These are phyloP conservation scores for Polylopha cassiicola DNA, from an alignment of 2,888 invertebrate genomes.

Conservation along the genomic window DNA sequence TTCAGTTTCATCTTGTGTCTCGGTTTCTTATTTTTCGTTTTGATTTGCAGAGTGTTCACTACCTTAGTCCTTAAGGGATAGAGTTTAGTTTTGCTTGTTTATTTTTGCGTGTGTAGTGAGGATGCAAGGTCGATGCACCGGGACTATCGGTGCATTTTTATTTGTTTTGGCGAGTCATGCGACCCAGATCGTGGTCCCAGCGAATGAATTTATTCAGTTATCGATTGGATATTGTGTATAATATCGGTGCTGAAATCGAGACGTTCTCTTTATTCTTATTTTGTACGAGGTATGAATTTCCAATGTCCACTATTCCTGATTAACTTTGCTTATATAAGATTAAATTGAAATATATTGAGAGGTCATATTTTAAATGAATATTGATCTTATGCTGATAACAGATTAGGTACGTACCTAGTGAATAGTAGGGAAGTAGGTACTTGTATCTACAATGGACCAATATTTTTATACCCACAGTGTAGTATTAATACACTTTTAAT, in stretches of 20 bases:
- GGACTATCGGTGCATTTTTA: conserved; percentile 72
- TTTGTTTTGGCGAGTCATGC: conserved; percentile 73
- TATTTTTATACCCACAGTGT: too few relatives aligned
- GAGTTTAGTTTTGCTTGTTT: conserved; percentile 38
- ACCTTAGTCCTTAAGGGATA: conserved; percentile 39
- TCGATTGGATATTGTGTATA: conserved; percentile 70
- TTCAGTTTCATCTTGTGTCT: conserved; percentile 73
- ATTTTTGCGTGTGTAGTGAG: conserved; percentile 33
- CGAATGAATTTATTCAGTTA: conserved; percentile 75
- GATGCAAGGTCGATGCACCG: conserved; percentile 74
- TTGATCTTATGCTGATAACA: too few relatives aligned
- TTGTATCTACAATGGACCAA: too few relatives aligned
- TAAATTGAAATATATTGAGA: too few relatives aligned
- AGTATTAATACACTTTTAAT: too few relatives aligned
- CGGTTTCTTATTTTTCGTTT: conserved; percentile 70
- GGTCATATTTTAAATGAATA: too few relatives aligned
- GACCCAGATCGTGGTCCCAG: conserved; percentile 68
- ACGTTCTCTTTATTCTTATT: conserved; percentile 31
- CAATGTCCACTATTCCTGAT: too few relatives aligned
- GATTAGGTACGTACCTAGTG: too few relatives aligned
- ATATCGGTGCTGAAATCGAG: conserved; percentile 50
- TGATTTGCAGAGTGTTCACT: conserved; percentile 37
- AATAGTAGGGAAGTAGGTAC: too few relatives aligned
- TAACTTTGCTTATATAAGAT: too few relatives aligned
- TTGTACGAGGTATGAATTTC: too few relatives aligned